Percentiles rank a stretch among this genome's conserved stretches.
Conservation (phyloP, 2,113 vertebrate species). For the Phalacrocorax aristotelis region DNA sequence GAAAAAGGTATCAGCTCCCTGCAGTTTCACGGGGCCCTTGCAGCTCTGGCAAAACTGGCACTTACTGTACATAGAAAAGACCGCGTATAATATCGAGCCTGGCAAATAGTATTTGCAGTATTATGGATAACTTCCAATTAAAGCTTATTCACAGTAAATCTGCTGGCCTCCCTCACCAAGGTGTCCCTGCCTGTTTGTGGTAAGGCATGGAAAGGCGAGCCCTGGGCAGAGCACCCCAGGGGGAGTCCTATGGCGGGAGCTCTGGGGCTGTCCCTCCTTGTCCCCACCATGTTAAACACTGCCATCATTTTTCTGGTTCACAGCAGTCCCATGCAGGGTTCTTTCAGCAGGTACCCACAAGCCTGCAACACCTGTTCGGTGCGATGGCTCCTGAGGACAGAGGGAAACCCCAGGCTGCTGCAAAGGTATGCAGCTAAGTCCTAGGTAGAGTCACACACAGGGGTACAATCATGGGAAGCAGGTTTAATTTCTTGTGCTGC, state of each 20-base stretch:
- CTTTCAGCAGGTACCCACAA: rapidly evolving
- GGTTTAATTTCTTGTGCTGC: constrained; percentile 18
- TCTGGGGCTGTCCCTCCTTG: neutral
- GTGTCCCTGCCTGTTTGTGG: no score
- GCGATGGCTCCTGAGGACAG: neutral
- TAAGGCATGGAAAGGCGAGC: neutral
- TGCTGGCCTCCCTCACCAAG: neutral
- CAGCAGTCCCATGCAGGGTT: neutral
- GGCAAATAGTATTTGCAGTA: neutral
- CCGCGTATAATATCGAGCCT: rapidly evolving
- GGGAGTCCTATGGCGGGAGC: rapidly evolving
- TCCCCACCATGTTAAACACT: rapidly evolving
- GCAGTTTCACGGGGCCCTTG: neutral
- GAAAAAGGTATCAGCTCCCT: neutral
- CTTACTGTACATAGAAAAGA: rapidly evolving
- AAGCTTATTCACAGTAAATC: neutral
- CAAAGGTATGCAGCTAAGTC: neutral
- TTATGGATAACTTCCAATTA: neutral
- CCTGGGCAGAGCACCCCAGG: neutral
- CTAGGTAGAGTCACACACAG: neutral
- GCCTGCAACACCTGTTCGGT: neutral
- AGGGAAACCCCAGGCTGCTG: neutral
- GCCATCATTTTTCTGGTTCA: neutral
- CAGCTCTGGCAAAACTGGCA: neutral
- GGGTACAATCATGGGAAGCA: neutral